These are phyloP conservation scores for Monochamus saltuarius DNA, from an alignment of 1,140 invertebrate genomes.

Conservation along the genomic window DNA sequence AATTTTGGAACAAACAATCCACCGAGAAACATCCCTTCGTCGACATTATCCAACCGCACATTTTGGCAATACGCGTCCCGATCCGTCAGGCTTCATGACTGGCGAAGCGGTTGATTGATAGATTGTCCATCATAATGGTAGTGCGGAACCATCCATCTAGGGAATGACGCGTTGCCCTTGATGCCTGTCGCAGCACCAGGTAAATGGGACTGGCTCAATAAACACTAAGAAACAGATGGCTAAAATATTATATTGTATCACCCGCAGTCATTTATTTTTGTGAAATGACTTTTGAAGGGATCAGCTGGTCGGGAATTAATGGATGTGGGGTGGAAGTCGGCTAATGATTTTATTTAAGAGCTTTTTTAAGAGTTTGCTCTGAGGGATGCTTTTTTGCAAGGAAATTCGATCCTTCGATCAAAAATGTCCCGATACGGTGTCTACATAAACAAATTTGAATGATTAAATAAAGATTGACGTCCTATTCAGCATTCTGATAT, in stretches of 20 bases:
- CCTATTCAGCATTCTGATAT: no score
- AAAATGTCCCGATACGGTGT: no score
- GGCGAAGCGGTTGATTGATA: constrained; percentile 41
- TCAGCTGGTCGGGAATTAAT: constrained; percentile 10
- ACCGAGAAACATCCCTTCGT: no score
- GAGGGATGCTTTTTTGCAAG: no score
- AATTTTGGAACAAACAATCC: no score
- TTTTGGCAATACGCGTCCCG: no score
- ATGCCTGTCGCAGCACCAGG: constrained; percentile 32
- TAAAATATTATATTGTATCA: constrained; percentile 15
- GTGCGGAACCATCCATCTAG: constrained; percentile 43
- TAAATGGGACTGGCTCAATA: constrained; percentile 19
- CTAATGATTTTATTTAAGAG: constrained; percentile 6
- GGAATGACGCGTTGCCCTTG: constrained; percentile 28
- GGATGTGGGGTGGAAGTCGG: constrained; percentile 11
- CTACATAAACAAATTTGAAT: no score
- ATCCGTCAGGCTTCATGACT: constrained; percentile 38
- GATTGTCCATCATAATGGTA: constrained; percentile 47
- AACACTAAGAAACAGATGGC: constrained; percentile 15
- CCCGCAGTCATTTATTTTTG: constrained; percentile 20
- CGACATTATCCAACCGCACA: no score
- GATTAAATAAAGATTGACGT: no score
- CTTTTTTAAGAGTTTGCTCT: neutral
- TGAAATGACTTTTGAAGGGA: constrained; percentile 5
- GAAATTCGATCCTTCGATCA: no score